Base-by-base conservation (phyloP, 2,888 invertebrate genomes). In the Bugulina stolonifera region DNA sequence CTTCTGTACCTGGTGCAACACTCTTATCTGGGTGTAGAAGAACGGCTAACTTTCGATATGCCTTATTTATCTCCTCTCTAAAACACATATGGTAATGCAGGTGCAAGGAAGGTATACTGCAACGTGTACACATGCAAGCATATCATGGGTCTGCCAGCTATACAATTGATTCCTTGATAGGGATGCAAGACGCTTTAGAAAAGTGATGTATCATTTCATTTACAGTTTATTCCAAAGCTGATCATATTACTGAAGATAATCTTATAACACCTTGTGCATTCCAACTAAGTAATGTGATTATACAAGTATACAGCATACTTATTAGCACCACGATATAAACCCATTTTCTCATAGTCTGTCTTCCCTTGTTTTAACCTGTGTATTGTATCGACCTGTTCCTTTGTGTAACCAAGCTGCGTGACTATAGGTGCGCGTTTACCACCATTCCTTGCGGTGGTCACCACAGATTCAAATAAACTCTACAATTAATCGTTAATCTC, bases 21-120 rank as follows among this genome's bases (percentile, higher is more conserved):
- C 81, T 85, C 76, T 86, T 86, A 76, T 86, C 86, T 0, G 86
- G 86, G 73, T 86, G 86, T 18, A 86, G 79, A 32, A 86, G 76
- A 10, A 85, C 82, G 0, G 86, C 85, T 43, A 86, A 78, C 72
- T 79, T 78, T 70, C 85, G 78, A 77, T 85, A 86, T 0, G 85
- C 82, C 73, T 80, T 80, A 77, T 85, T 85, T 10, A 86, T 80
- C 71, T 86, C 84, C 64, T 85, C 85, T 73, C 84, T 85, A 78
- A n/a, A 78, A 77, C 73, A 43, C 3, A 43, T n/a, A n/a, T n/a
- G n/a, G n/a, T n/a, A n/a, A n/a, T n/a, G n/a, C n/a, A n/a, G n/a
- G n/a, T n/a, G n/a, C n/a, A n/a, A n/a, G n/a, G n/a, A n/a, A n/a
- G n/a, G n/a, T n/a, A n/a, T n/a, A n/a, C n/a, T n/a, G n/a, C n/a